Evolutionary conservation across 2,888 invertebrate genomes (phyloP), one percentile per base, ranked within the genome.

Genomic region (Microplitis manilae): DNA sequence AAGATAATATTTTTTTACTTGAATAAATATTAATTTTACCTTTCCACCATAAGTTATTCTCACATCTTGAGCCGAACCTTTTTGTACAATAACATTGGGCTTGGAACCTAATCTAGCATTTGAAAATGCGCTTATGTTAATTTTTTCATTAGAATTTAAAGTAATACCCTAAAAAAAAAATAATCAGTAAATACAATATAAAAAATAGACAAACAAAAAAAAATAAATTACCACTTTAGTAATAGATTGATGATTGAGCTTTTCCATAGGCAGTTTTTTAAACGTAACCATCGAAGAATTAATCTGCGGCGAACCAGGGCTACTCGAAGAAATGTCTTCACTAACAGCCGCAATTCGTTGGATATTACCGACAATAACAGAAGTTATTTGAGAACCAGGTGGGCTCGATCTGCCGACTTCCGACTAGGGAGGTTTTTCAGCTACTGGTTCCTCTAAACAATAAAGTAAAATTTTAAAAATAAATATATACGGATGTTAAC

Each of bases 81-180:
- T 93, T 84, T 92, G 92, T 39, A 93, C 92, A 81, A 93, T 93
- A 38, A 93, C 91, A 84, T 92, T 93, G 71, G 92, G 91, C 87
- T 93, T 93, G 38, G 91, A 87, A 80, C 89, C 91, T 67, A 87
- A 82, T 77, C 85, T 87, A 40, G 85, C 79, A 68, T 84, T 86
- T 38, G 85, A 79, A 79, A 86, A 81, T 78, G 84, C 80, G 80
- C 83, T 79, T 80, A 86, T 82, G 84, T 85, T 87, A 79, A 87
- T 80, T 80, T 83, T 83, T 83, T 86, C 84, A 78, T 84, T 84
- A 50, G 85, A 85, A 81, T 86, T 85, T 73, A 86, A 74, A 65
- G 83, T 83, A 67, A 85, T 83, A 79, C 84, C 83, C 87, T 87
- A 76, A 72, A 83, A 85, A 80, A n/a, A 15, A 74, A 17, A 59